phyloP scores from a whole-genome alignment of 2,888 invertebrate species.

The Villa cingulata region DNA sequence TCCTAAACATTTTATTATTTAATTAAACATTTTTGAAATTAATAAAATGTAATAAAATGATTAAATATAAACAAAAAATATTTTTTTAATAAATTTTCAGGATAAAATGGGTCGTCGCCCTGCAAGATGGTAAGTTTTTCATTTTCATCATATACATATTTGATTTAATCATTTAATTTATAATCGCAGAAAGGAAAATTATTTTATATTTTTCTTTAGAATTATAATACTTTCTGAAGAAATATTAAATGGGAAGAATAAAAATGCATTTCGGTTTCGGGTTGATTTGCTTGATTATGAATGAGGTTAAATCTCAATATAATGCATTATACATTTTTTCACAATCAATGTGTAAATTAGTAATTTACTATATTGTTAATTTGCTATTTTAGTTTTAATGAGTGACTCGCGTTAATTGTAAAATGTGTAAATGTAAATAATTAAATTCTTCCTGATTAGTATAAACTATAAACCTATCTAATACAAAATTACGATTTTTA shows the following conservation, averaged over 20 bases:
- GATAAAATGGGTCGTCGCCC: constrained; percentile 94
- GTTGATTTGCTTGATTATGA: constrained; percentile 1
- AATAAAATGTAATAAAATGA: no score
- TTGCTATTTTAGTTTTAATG: no score
- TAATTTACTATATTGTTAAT: no score
- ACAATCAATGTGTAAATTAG: background rate
- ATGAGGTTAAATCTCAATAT: constrained; percentile 9
- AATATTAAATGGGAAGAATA: background rate
- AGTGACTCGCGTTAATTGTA: background rate
- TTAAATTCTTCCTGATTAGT: no score
- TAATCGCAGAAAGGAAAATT: background rate
- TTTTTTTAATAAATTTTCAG: constrained; percentile 34
- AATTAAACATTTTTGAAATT: no score
- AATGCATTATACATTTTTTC: constrained; percentile 8
- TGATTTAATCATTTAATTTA: background rate
- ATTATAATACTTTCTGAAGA: background rate
- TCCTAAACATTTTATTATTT: no score
- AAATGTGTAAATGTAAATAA: no score
- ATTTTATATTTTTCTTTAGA: background rate
- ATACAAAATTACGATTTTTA: background rate
- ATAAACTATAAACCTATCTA: no score
- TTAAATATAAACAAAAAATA: no score
- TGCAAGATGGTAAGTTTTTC: constrained; percentile 77
- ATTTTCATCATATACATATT: background rate
- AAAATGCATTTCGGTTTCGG: constrained; percentile 1